Evolutionary conservation across 2,888 invertebrate genomes (phyloP), one percentile per base, ranked within the genome.

Genomic region (Agrochola macilenta): DNA sequence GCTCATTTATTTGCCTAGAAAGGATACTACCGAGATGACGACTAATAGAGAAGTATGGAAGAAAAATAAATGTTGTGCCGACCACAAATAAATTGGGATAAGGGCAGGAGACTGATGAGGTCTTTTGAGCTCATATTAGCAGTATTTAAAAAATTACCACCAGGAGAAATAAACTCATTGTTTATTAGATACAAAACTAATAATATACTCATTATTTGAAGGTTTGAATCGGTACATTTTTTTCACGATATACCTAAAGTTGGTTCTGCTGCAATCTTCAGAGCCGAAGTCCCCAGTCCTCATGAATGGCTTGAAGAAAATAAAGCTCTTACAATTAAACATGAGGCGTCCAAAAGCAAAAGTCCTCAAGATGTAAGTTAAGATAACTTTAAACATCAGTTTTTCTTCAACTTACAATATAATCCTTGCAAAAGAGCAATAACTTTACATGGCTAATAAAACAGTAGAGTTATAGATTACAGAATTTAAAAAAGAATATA

Each of bases 241-340:
- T 94, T 96, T 74, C 84, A 93, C 76, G 91, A 95, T n/a, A 93
- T 95, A 80, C 96, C 95, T 8, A 90, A 88, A 66, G 89, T 89
- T 49, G 95, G 95, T 7, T 89, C 93, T 8, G 81, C 84, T 49
- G 81, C 91, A 17, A 93, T 95, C 68, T 82, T 95, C 3, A 93
- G 88, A 83, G 94, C 92, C 35, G 93, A 94, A 83, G 70, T 94
- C 0, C 93, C 91, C 2, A 82, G 91, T 3, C 95, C 96, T 1
- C 58, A 83, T 0, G 93, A 94, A 77, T 95, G 95, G 95, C 81
- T 90, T 65, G 91, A 93, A 74, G 81, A 93, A 83, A 94, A 95
- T 72, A 82, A 93, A 86, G 80, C 78, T 4, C 92, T 91, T 74
- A 63, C 92, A 46, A 87, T 87, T 71, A 75, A 91, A 66, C 91